These are phyloP conservation scores for Oscheius onirici DNA, from an alignment of 2,888 invertebrate species.

Conservation along the genomic window DNA sequence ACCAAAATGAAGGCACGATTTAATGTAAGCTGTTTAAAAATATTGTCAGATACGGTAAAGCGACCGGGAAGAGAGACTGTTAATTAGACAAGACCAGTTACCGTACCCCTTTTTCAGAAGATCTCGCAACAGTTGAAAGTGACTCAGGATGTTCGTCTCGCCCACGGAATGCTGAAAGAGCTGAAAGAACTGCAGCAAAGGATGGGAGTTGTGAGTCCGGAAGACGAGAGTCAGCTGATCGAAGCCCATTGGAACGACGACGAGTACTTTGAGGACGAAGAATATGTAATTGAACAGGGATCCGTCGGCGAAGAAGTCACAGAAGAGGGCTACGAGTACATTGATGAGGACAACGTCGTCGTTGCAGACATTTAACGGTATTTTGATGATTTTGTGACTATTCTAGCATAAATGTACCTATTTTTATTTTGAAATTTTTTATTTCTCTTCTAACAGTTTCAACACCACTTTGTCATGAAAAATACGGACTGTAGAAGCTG, in stretches of 20 bases:
- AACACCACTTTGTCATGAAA: neutral
- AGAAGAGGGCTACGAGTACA: too few species aligned
- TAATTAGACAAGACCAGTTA: too few species aligned
- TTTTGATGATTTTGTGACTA: too few species aligned
- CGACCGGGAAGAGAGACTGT: too few species aligned
- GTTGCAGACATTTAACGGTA: too few species aligned
- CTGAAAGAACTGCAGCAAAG: constrained; percentile 21
- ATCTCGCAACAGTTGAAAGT: constrained; percentile 32
- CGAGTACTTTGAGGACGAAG: constrained; percentile 7
- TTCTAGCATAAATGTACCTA: too few species aligned
- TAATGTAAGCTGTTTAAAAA: constrained; percentile 9
- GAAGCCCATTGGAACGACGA: constrained; percentile 12
- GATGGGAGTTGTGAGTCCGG: neutral
- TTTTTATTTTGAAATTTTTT: too few species aligned
- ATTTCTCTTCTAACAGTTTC: neutral
- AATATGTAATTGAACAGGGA: too few species aligned
- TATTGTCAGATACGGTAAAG: too few species aligned
- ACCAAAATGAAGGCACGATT: constrained; percentile 23
- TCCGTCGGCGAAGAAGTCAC: too few species aligned
- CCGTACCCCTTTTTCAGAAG: constrained; percentile 11
- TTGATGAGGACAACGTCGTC: too few species aligned
- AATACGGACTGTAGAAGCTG: neutral
- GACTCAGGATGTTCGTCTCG: constrained; percentile 23
- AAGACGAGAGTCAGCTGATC: neutral
- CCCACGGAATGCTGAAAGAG: constrained; percentile 30